phyloP scores from a whole-genome alignment of 2,888 invertebrate genomes.

The Myopa tessellatipennis region DNA sequence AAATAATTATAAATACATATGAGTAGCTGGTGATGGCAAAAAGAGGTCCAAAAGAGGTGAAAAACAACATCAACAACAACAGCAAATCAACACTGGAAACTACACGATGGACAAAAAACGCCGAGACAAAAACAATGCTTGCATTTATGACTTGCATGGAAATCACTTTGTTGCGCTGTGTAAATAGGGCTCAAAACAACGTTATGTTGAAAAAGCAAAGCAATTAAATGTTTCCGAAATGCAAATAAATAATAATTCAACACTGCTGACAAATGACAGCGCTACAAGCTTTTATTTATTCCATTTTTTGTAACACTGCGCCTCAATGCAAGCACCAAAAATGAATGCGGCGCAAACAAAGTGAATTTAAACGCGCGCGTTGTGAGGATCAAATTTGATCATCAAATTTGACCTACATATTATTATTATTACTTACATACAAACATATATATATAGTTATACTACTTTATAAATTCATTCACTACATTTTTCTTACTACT shows the following conservation, averaged over 20 bases:
- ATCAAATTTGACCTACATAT: too few species aligned
- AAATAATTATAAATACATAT: too few species aligned
- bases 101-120: background rate
- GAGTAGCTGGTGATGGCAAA: too few species aligned
- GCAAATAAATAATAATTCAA: constrained; percentile 31
- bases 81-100: background rate
- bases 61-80: background rate
- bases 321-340: constrained; percentile 21
- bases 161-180: constrained; percentile 10
- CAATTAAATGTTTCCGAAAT: constrained; percentile 11
- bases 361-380: background rate
- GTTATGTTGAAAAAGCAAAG: background rate
- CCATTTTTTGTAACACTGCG: background rate
- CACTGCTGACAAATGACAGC: constrained; percentile 26
- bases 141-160: constrained; percentile 15
- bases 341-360: background rate
- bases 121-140: background rate
- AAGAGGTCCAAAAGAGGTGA: too few species aligned
- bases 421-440: too few species aligned
- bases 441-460: too few species aligned
- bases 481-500: too few species aligned
- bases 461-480: too few species aligned
- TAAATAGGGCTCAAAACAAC: background rate
- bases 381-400: too few species aligned
- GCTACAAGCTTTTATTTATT: background rate